phyloP scores from a whole-genome alignment of 37 sponge, comb jelly and placozoan species.

The Haliclona indistincta region DNA sequence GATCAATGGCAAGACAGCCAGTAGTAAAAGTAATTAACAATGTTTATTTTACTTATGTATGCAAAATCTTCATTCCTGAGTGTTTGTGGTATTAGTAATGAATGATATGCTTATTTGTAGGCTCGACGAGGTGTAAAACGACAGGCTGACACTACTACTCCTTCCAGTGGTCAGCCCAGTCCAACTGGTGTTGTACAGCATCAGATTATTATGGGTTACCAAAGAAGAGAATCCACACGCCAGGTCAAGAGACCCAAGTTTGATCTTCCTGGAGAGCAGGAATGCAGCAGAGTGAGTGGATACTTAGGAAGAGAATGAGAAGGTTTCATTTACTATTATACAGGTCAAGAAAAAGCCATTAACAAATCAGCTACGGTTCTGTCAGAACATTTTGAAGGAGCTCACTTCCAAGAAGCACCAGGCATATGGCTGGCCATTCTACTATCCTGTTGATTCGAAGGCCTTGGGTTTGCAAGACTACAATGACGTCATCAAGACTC shows the following conservation, averaged over 20 bases:
- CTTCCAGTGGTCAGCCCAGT: conserved; percentile 56
- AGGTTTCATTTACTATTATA: no score
- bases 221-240: conserved; percentile 81
- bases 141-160: conserved; percentile 91
- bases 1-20: no score
- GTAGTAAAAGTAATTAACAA: no score
- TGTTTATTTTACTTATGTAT: no score
- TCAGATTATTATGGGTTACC: conserved; percentile 36
- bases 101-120: no score
- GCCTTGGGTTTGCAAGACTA: conserved; percentile 88
- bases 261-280: conserved; percentile 82
- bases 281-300: conserved; percentile 44
- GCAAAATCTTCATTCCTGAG: no score
- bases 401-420: conserved; percentile 78
- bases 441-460: conserved; percentile 88
- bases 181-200: no score
- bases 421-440: conserved; percentile 96
- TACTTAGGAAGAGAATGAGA: no score
- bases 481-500: conserved; percentile 89
- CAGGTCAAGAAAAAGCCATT: conserved; percentile 75
- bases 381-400: conserved; percentile 72
- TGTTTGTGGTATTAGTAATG: no score
- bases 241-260: conserved; percentile 79
- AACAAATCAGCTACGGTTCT: conserved; percentile 76
- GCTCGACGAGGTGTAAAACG: conserved; percentile 81